A percentile compares a stretch with the other conserved stretches of the same genome.
phyloP scores from a whole-genome alignment of 2,888 invertebrate genomes.

The Trachelus tabidus region DNA sequence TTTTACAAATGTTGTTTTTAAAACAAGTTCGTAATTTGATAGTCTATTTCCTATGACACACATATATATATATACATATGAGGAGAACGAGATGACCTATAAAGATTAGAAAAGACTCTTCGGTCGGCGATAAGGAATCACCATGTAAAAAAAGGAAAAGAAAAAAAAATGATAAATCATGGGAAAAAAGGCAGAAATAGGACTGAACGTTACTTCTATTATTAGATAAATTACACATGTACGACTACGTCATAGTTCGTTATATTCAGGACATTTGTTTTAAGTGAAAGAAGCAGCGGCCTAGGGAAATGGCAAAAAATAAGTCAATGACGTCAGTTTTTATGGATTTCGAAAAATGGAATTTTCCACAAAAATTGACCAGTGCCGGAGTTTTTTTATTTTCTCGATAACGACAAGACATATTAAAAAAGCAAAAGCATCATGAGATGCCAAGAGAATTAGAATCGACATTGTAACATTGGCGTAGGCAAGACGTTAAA shows the following conservation, averaged over 20 bases:
- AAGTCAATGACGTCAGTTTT: not conserved
- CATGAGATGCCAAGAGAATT: not conserved
- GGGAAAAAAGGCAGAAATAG: slow-evolving; percentile 10
- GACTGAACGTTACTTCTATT: slow-evolving; percentile 49
- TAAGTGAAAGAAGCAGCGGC: not conserved
- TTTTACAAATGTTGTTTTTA: slow-evolving; percentile 25
- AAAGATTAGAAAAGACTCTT: not conserved
- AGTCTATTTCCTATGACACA: slow-evolving; percentile 38
- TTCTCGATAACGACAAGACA: not conserved
- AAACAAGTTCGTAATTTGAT: slow-evolving; percentile 42
- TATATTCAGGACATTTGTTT: slow-evolving; percentile 44
- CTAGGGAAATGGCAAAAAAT: not conserved
- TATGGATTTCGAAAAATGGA: not conserved
- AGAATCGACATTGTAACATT: not conserved
- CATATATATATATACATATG: slow-evolving; percentile 11
- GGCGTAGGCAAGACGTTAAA: not conserved
- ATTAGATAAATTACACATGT: slow-evolving; percentile 45
- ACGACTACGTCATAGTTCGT: slow-evolving; percentile 41
- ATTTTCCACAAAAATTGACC: not conserved
- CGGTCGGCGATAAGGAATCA: slow-evolving; percentile 21
- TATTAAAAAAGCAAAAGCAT: not conserved
- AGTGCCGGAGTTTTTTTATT: not conserved
- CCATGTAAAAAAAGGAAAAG: slow-evolving; percentile 36
- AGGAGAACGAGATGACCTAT: not conserved
- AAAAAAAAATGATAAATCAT: not conserved